These are phyloP conservation scores for Cerastoderma edule DNA, from an alignment of 2,888 invertebrate genomes.

Conservation along the genomic window DNA sequence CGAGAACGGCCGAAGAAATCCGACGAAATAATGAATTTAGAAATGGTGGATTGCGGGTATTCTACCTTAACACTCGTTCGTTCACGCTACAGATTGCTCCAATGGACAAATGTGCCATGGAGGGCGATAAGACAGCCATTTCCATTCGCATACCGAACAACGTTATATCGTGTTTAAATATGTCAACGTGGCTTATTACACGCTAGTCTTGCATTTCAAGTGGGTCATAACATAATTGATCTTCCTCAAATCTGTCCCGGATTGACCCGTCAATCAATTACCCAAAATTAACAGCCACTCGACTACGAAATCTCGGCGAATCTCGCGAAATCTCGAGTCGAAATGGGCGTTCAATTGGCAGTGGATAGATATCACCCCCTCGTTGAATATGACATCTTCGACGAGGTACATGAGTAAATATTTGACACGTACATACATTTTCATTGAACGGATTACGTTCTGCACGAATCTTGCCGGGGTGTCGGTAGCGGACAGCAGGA, in stretches of 20 bases:
- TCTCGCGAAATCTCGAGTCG: conserved; percentile 18
- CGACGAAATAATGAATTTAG: no score
- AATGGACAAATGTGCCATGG: no score
- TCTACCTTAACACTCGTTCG: no score
- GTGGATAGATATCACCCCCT: conserved; percentile 10
- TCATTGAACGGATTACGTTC: conserved; percentile 29
- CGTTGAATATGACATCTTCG: neutral
- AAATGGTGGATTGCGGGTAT: no score
- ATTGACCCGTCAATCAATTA: conserved; percentile 19
- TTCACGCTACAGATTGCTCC: no score
- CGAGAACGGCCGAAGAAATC: no score
- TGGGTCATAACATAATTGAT: conserved; percentile 6
- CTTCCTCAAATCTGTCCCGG: conserved; percentile 1
- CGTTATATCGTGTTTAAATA: no score
- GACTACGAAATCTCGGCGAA: conserved; percentile 3
- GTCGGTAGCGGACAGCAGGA: conserved; percentile 33
- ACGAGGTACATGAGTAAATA: neutral
- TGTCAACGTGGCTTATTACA: neutral
- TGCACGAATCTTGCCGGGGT: conserved; percentile 34
- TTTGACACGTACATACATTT: conserved; percentile 27
- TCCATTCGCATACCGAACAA: no score
- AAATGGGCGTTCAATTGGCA: conserved; percentile 12
- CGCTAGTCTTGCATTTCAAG: conserved; percentile 3
- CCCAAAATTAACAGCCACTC: conserved; percentile 16
- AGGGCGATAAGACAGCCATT: no score